Evolutionary conservation across 2,113 vertebrate species (phyloP).

Genomic region (Centropristis striata): DNA sequence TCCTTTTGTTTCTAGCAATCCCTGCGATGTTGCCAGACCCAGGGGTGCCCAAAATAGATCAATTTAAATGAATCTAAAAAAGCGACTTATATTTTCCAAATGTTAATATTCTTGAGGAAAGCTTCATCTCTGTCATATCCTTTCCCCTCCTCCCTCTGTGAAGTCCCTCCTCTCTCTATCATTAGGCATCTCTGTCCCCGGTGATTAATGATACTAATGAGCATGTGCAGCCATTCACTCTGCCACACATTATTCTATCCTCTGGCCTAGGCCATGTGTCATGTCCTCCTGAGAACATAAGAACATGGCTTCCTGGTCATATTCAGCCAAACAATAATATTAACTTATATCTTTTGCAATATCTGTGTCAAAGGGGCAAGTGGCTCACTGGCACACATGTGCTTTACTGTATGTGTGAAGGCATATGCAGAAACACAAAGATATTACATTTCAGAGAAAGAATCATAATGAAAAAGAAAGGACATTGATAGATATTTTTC

Average conservation of each 20-base stretch:
- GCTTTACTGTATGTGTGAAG: not conserved
- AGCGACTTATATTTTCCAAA: conserved; percentile 60
- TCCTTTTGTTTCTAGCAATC: conserved; percentile 66
- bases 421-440: conserved; percentile 8
- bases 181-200: conserved; percentile 77
- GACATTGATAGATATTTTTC: not conserved
- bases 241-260: conserved; percentile 75
- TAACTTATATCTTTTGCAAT: conserved; percentile 34
- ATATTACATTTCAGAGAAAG: not conserved
- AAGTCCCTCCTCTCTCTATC: conserved; percentile 74
- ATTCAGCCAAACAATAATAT: conserved; percentile 54
- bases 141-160: conserved; percentile 45
- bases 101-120: conserved; percentile 72
- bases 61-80: conserved; percentile 57
- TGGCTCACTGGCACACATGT: not conserved
- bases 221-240: conserved; percentile 81
- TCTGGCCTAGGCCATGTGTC: conserved; percentile 72
- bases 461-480: not conserved
- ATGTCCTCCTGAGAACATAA: conserved; percentile 60
- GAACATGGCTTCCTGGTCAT: conserved; percentile 53
- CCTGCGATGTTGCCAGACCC: conserved; percentile 46
- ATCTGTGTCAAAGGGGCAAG: conserved; percentile 36
- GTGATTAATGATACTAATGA: conserved; percentile 86
- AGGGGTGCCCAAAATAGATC: conserved; percentile 55
- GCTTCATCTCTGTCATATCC: conserved; percentile 72